These are phyloP conservation scores for Chloropsis cyanopogon DNA, from an alignment of 2,113 vertebrate species.

Conservation along the genomic window DNA sequence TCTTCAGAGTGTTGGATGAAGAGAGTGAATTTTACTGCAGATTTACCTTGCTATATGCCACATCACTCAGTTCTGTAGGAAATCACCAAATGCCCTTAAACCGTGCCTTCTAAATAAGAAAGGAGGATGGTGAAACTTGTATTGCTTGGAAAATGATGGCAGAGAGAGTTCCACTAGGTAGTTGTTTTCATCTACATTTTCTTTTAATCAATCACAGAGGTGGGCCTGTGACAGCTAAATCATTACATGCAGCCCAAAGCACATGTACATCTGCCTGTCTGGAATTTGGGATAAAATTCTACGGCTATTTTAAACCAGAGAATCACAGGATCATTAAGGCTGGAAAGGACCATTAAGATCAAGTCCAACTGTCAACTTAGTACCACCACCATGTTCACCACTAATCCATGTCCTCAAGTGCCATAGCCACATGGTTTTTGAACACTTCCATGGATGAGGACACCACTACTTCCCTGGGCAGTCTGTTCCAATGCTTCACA, in stretches of 20 bases:
- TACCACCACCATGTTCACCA: neutral
- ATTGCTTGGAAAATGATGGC: neutral
- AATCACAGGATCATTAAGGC: neutral
- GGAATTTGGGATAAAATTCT: neutral
- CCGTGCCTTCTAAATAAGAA: neutral
- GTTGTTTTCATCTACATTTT: neutral
- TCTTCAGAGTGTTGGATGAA: neutral
- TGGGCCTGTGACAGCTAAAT: neutral
- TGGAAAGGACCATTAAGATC: neutral
- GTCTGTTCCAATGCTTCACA: neutral
- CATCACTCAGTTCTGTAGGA: neutral
- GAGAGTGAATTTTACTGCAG: neutral
- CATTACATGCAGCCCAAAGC: neutral
- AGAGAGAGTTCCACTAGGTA: neutral
- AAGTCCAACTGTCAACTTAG: neutral
- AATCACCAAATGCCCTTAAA: neutral
- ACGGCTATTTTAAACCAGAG: neutral
- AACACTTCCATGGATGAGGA: neutral
- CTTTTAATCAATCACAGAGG: neutral
- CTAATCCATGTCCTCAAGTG: neutral
- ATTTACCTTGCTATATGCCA: neutral
- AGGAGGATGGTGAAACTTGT: neutral
- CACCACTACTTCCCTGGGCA: neutral
- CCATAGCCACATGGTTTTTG: neutral
- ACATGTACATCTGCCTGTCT: neutral